Base-by-base conservation (phyloP, 2,113 vertebrate species). In the Steatornis caripensis region DNA sequence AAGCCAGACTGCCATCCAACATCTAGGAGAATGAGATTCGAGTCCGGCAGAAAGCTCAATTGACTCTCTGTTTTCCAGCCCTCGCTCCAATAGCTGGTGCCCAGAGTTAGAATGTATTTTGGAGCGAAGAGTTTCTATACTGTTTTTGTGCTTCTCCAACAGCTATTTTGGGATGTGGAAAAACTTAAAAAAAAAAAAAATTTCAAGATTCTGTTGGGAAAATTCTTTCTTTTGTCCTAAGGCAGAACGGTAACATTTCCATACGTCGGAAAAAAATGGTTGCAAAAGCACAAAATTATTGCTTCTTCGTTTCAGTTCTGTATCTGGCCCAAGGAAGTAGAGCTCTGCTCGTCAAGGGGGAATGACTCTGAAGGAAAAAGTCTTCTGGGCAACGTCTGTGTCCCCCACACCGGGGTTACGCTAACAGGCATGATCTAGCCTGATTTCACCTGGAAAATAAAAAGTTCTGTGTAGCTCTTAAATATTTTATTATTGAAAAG, bases 401-500 rank as follows among this genome's bases (percentile, higher is more conserved):
- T 20, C 5, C 15, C 74, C 80, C 49, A 5, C 3, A 17, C 4
- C 49, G 27, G 37, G 46, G 24, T 20, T 30, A 0, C 13, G 30
- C 74, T 57, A 75, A 71, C 51, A 68, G 69, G 68, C 79, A 60
- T 3, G 10, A 92, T 36, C 58, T 69, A 84, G 69, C 74, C 76
- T 32, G 53, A 48, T 39, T 84, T 85, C 91, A 94, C 80, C 74
- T 82, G 66, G 53, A 91, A 95, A 83, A 83, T 12, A 15, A 74
- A 95, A 93, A 95, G 70, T 84, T 46, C 69, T 76, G 45, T 64
- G 61, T 69, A 84, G 61, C 92, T 91, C 78, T 57, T 91, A 76
- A 82, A 69, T 85, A 95, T 97, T 97, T 95, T 82, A 95, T 93
- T 92, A 82, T 30, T 94, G 94, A 91, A 85, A 94, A 95, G 91